A percentile compares a stretch with the other conserved stretches of the same genome.
Conservation (phyloP, 1,140 invertebrate genomes). For the Drosophila ambigua region DNA sequence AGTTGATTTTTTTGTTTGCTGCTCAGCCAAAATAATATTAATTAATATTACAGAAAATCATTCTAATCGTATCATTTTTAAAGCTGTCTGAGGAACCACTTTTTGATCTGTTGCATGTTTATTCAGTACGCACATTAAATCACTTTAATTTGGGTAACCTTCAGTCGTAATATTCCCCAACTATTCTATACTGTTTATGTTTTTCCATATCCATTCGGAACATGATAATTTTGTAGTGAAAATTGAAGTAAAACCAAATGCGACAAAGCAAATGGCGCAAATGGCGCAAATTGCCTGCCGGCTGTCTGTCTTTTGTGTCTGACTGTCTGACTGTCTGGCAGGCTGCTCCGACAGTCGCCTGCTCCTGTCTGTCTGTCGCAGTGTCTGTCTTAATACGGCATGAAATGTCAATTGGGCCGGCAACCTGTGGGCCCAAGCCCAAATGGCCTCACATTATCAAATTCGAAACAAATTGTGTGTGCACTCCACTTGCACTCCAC, state of each 20-base stretch:
- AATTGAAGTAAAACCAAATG: constrained; percentile 53
- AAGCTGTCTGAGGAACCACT: too few relatives aligned
- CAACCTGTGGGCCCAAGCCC: constrained; percentile 61
- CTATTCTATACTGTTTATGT: too few relatives aligned
- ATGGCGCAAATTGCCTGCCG: constrained; percentile 68
- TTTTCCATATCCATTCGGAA: constrained; percentile 24
- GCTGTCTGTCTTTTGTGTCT: constrained; percentile 47
- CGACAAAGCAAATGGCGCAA: constrained; percentile 63
- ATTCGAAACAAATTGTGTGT: constrained; percentile 73
- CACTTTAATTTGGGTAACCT: too few relatives aligned
- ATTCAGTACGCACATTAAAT: too few relatives aligned
- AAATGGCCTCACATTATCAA: constrained; percentile 68
- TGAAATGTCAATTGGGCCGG: constrained; percentile 78
- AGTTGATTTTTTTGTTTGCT: too few relatives aligned
- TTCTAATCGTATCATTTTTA: too few relatives aligned
- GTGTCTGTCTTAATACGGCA: constrained; percentile 66
- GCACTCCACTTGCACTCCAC: background rate
- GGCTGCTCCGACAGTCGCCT: background rate
- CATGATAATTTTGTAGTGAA: constrained; percentile 77
- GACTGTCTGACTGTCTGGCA: constrained; percentile 41
- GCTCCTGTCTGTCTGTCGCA: constrained; percentile 35
- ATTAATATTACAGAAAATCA: too few relatives aligned
- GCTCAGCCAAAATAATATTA: too few relatives aligned
- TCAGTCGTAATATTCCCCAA: too few relatives aligned
- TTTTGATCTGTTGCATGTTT: too few relatives aligned